These are phyloP conservation scores for Andrena haemorrhoa DNA, from an alignment of 2,888 invertebrate genomes.

Conservation along the genomic window DNA sequence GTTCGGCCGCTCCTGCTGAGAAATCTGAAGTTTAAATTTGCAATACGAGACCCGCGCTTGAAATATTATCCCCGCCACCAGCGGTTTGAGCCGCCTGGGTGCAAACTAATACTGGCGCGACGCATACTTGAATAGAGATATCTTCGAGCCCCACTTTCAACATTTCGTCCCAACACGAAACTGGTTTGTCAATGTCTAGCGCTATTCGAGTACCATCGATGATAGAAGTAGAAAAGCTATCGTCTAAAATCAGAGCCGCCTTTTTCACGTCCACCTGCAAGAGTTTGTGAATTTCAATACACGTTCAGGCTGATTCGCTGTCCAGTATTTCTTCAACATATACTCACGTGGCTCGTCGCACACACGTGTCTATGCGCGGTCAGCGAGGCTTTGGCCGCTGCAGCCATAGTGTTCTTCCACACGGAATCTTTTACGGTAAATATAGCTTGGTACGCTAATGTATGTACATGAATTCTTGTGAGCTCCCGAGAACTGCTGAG, in stretches of 20 bases:
- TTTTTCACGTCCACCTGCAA: constrained; percentile 86
- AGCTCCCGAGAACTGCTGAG: constrained; percentile 86
- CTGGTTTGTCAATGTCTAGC: constrained; percentile 90
- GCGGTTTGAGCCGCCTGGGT: constrained; percentile 93
- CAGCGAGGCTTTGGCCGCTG: constrained; percentile 93
- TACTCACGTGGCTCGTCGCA: constrained; percentile 87
- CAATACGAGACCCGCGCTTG: constrained; percentile 93
- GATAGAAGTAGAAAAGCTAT: constrained; percentile 92
- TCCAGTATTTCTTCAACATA: background rate
- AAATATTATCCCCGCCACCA: constrained; percentile 95
- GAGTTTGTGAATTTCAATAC: background rate
- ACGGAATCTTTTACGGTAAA: constrained; percentile 89
- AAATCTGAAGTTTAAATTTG: constrained; percentile 85
- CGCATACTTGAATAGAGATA: constrained; percentile 89
- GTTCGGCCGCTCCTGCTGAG: background rate
- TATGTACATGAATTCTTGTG: constrained; percentile 93
- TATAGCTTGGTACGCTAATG: constrained; percentile 94
- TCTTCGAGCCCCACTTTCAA: constrained; percentile 83
- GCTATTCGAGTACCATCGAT: constrained; percentile 87
- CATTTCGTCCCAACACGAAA: constrained; percentile 92
- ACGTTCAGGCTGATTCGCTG: background rate
- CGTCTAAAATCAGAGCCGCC: constrained; percentile 90
- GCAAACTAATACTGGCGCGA: constrained; percentile 94
- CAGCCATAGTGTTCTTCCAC: constrained; percentile 92
- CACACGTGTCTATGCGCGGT: constrained; percentile 94